Base-by-base conservation (phyloP, 2,113 vertebrate species). In the Xenus cinereus region DNA sequence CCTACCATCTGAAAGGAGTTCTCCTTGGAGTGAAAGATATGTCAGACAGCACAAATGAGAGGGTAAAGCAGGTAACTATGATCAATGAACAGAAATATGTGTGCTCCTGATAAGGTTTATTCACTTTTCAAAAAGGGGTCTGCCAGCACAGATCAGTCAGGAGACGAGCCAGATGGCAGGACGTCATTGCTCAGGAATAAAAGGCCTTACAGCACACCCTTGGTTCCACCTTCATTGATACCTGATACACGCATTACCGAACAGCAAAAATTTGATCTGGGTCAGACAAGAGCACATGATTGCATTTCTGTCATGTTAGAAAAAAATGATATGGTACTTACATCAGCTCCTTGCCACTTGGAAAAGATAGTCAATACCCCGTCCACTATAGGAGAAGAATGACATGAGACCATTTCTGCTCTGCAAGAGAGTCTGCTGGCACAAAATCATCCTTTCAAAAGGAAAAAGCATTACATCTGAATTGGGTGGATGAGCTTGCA, bases 81-180 rank as follows among this genome's bases (percentile, higher is more conserved):
- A 91, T 93, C 94, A 96, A 79, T 87, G 66, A 91, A 69, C 33
- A 89, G 53, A 96, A 95, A 91, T 87, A 97, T 69, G 56, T 72
- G 62, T 84, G 77, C 0, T 5, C 35, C 87, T 93, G 78, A 91
- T 84, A 93, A 89, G 84, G 53, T 64, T 93, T 95, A 75, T 85
- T 94, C 67, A 45, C 69, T 84, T 74, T 71, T 93, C 53, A 78
- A 51, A 92, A 87, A n/a, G 53, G 48, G 60, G 39, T 89, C 89
- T 96, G 87, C 81, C 69, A 87, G 91, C 66, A 87, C 51, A 84
- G 80, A 92, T 91, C 77, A 84, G 73, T 37, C 73, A 78, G 89
- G 37, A 93, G 73, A 84, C 2, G 57, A 96, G 66, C 51, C 87
- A 96, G 77, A 89, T 82, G 81, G 71, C 91, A 87, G 41, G 19